Evolutionary conservation across 2,888 invertebrate species (phyloP).

Genomic region (Danaus chrysippus): DNA sequence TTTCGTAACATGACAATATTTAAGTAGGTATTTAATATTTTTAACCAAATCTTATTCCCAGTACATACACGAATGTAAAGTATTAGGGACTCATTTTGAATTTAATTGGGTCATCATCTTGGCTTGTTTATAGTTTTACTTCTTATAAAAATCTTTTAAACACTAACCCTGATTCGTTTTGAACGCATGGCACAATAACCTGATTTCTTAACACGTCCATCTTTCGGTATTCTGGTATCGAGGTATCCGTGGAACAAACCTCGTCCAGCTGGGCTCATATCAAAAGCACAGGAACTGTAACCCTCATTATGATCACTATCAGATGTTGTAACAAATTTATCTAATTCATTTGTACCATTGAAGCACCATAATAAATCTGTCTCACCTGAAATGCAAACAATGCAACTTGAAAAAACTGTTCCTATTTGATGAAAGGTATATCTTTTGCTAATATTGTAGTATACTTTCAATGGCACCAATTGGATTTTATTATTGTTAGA

Average conservation of each 20-base stretch:
- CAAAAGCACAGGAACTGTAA: constrained; percentile 85
- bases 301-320: constrained; percentile 92
- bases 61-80: no score
- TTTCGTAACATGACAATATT: no score
- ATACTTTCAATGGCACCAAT: no score
- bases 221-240: constrained; percentile 85
- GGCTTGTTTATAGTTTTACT: no score
- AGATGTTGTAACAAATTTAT: constrained; percentile 85
- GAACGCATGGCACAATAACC: constrained; percentile 92
- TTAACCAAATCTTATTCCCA: no score
- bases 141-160: not conserved
- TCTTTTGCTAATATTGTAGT: no score
- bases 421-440: no score
- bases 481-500: no score
- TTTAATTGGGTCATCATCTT: no score
- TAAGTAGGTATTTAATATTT: no score
- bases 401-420: no score
- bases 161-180: constrained; percentile 79
- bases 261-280: constrained; percentile 82
- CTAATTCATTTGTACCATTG: constrained; percentile 78
- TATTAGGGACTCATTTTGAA: no score
- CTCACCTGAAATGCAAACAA: constrained; percentile 73
- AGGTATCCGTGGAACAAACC: constrained; percentile 86
- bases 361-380: constrained; percentile 88
- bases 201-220: constrained; percentile 86